phyloP scores from a whole-genome alignment of 2,797 vertebrate species.

The Buphagus erythrorhynchus region DNA sequence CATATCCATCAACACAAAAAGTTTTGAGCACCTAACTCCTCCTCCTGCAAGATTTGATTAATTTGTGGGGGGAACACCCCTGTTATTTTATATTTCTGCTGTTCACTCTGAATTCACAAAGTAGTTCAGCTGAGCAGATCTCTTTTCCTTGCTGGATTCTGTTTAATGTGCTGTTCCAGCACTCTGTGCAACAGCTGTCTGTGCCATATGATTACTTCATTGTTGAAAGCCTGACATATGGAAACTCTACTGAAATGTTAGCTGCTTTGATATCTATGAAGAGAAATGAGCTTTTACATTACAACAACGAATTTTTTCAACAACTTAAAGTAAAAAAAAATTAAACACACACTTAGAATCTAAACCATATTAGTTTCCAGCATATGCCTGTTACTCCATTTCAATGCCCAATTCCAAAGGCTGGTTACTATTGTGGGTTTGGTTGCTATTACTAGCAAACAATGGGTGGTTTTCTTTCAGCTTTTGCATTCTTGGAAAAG shows the following conservation, averaged over 20 bases:
- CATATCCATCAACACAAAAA: neutral
- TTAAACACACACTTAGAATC: neutral
- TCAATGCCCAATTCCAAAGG: constrained; percentile 2
- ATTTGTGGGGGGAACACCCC: neutral
- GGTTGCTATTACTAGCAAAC: constrained; percentile 26
- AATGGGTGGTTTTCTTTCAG: neutral
- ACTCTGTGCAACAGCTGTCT: constrained; percentile 15
- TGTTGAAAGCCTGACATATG: constrained; percentile 70
- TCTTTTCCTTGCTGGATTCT: neutral
- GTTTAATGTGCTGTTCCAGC: neutral
- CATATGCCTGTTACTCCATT: neutral
- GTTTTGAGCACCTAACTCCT: neutral
- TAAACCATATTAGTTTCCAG: neutral
- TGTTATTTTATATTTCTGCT: neutral
- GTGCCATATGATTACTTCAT: constrained; percentile 55
- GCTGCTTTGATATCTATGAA: constrained; percentile 58
- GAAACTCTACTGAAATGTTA: constrained; percentile 66
- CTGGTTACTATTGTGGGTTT: constrained; percentile 44
- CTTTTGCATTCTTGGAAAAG: neutral
- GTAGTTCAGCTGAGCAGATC: neutral
- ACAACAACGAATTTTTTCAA: neutral
- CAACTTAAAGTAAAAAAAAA: constrained; percentile 4
- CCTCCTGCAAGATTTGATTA: neutral
- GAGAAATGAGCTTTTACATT: constrained; percentile 57
- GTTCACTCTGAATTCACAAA: neutral